phyloP scores from a whole-genome alignment of 2,888 invertebrate species.

The Macrosiphum euphorbiae region DNA sequence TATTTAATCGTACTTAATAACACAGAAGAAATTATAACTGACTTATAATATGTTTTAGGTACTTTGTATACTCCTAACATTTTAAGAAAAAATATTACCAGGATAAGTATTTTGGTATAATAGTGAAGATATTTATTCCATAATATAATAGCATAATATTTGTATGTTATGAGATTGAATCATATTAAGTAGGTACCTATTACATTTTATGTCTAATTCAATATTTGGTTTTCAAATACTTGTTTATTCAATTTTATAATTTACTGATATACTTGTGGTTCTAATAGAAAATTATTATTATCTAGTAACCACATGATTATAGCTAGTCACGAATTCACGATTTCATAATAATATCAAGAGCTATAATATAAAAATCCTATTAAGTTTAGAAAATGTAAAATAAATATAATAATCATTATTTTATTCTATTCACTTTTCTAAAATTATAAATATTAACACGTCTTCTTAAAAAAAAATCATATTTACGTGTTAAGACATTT shows the following conservation, averaged over 20 bases:
- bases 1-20: not conserved
- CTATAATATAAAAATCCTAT: not conserved
- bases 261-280: not conserved
- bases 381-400: not conserved
- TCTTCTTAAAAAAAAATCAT: not conserved
- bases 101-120: not conserved
- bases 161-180: not conserved
- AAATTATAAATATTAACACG: not conserved
- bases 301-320: constrained; percentile 17
- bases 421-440: not conserved
- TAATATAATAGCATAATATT: not conserved
- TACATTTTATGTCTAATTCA: not conserved
- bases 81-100: not conserved
- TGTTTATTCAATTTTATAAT: not conserved
- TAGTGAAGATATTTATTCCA: not conserved
- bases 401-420: not conserved
- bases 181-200: not conserved
- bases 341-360: not conserved
- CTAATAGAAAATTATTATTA: constrained; percentile 1
- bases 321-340: constrained; percentile 12
- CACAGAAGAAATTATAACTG: not conserved
- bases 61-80: not conserved
- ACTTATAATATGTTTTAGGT: not conserved
- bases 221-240: not conserved
- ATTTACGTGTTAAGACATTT: not conserved